Conservation (phyloP, 2,888 invertebrate species). For the Ectropis crepuscularia region DNA sequence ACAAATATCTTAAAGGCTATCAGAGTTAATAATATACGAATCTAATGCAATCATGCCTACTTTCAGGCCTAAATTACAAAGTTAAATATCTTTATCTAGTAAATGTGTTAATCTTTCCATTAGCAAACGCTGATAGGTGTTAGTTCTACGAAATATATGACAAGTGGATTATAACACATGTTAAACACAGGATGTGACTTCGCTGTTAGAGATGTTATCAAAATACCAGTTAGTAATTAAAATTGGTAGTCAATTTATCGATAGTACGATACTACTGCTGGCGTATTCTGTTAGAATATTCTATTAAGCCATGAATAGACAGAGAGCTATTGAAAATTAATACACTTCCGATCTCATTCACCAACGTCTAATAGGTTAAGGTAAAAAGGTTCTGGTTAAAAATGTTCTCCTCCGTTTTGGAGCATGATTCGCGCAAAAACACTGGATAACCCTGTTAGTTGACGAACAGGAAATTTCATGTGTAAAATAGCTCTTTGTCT, state of each 20-base stretch:
- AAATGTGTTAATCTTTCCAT: conserved; percentile 6
- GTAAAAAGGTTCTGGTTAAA: no score
- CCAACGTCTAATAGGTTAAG: no score
- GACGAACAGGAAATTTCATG: background rate
- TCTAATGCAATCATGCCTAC: background rate
- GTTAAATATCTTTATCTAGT: conserved; percentile 5
- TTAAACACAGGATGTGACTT: conserved; percentile 2
- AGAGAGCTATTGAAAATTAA: conserved; percentile 29
- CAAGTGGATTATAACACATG: conserved; percentile 1
- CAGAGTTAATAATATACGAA: background rate
- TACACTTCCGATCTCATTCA: no score
- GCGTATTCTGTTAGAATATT: conserved; percentile 29
- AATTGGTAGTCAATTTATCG: conserved; percentile 2
- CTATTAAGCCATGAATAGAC: conserved; percentile 45
- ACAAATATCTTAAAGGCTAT: background rate
- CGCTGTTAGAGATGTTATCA: conserved; percentile 21
- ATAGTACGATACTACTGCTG: conserved; percentile 19
- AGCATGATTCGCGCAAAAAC: background rate
- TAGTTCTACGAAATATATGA: conserved; percentile 24
- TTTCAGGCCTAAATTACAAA: background rate
- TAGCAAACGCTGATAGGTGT: conserved; percentile 13
- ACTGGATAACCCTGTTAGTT: background rate
- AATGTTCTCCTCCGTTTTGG: background rate
- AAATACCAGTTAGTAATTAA: conserved; percentile 26
- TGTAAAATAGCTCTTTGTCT: conserved; percentile 54